Base-by-base conservation (phyloP, 2,888 invertebrate species). In the Rhyacophila evoluta region DNA sequence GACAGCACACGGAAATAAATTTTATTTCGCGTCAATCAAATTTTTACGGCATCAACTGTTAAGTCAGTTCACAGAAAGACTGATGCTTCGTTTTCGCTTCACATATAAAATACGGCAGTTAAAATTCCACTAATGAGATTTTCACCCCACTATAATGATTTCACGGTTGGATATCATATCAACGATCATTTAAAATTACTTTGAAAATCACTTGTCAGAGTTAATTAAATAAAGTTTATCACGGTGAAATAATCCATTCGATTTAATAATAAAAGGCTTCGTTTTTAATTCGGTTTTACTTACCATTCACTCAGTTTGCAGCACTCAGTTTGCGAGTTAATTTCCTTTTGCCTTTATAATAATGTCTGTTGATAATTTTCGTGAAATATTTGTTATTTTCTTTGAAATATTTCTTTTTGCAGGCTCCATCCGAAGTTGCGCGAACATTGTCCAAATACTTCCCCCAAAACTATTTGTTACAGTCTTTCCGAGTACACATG, bases 1-100 rank as follows among this genome's bases (percentile, higher is more conserved):
- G 55, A 55, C 55, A 55, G 55, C 55, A 55, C 55, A 55, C 55
- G 19, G 55, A 55, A 55, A 55, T 55, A 55, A 55, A 55, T 55
- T 55, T 55, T 55, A 55, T 55, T 55, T 19, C 8, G 12, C 55
- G 55, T 55, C 55, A 55, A 55, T 55, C 55, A 55, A 25, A 55
- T 55, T 55, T 55, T 55, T 55, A 55, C 55, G 19, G 55, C 55
- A 25, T 55, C 55, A 55, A 25, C 55, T 55, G 55, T 19, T 25
- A 55, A 55, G 55, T 55, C 55, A 25, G 25, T 55, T 25, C 19
- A 55, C 19, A 10, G 55, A 15, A 15, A 8, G 55, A 25, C 55
- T 19, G 55, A 55, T 55, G 55, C 10, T 19, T 55, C 6, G 8
- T 55, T 25, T 19, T 2, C 6, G 29, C 29, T 4, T 19, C 15